Percentiles rank a stretch among this genome's conserved stretches.
phyloP scores from a whole-genome alignment of 2,113 vertebrate species.

The Paralichthys olivaceus region DNA sequence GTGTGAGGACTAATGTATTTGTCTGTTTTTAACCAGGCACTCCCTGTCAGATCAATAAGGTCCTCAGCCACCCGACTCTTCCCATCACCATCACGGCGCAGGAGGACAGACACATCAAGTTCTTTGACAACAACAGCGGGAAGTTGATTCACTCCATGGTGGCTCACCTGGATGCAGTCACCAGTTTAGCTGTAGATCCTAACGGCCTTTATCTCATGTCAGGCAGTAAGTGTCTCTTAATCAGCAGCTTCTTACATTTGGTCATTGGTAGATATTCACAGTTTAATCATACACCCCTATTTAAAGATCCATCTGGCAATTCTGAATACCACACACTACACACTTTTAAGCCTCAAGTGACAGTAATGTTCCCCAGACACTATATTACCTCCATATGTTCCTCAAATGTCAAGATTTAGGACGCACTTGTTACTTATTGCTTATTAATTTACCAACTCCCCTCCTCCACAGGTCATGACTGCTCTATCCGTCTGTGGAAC shows the following conservation, averaged over 20 bases:
- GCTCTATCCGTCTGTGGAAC: constrained; percentile 98
- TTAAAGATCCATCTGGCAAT: too few relatives aligned
- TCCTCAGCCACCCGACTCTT: constrained; percentile 98
- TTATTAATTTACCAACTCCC: background rate
- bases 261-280: background rate
- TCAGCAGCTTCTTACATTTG: background rate
- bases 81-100: constrained; percentile 98
- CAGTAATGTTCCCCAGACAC: background rate
- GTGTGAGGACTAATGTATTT: background rate
- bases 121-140: constrained; percentile 98
- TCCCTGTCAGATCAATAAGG: constrained; percentile 95
- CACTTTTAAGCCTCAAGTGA: too few relatives aligned
- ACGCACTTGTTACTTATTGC: background rate
- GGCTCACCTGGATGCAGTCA: constrained; percentile 97
- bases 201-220: constrained; percentile 99
- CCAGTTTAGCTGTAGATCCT: constrained; percentile 97
- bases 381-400: background rate
- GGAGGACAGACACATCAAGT: constrained; percentile 97
- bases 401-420: background rate
- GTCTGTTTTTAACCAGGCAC: constrained; percentile 69
- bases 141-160: constrained; percentile 99
- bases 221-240: constrained; percentile 90
- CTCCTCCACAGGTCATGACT: constrained; percentile 91
- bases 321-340: too few relatives aligned
- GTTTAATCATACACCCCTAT: background rate